A percentile compares a stretch with the other conserved stretches of the same genome.
Evolutionary conservation across 2,797 vertebrate genomes (phyloP).

Genomic region (Tenualosa thibaudeaui): DNA sequence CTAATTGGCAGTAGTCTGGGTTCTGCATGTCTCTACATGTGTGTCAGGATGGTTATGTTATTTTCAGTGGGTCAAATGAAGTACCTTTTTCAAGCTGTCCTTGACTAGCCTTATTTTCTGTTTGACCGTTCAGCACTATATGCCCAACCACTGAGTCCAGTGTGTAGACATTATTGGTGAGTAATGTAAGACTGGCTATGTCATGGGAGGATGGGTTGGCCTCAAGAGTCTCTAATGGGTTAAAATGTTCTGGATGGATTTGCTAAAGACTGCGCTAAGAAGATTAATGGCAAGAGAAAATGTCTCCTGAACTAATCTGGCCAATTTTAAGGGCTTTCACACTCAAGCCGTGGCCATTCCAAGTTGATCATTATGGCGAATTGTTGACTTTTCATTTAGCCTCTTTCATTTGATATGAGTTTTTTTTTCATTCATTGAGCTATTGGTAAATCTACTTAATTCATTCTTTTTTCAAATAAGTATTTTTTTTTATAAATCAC

Average conservation of each 20-base stretch:
- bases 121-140: neutral
- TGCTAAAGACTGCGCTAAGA: conserved; percentile 54
- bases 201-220: neutral
- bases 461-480: neutral
- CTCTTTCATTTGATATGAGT: neutral
- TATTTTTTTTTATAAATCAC: conserved; percentile 5
- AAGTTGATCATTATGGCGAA: neutral
- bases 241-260: conserved; percentile 49
- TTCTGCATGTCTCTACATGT: neutral
- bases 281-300: conserved; percentile 64
- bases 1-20: neutral
- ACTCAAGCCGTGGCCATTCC: neutral
- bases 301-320: conserved; percentile 52
- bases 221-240: conserved; percentile 40
- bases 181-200: neutral
- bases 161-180: neutral
- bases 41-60: neutral
- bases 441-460: neutral
- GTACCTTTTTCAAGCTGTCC: neutral
- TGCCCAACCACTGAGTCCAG: neutral
- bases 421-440: neutral
- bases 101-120: neutral
- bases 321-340: conserved; percentile 40
- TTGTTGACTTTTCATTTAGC: neutral
- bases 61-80: neutral